phyloP scores from a whole-genome alignment of 2,888 invertebrate genomes.

The Nymphalis urticae region DNA sequence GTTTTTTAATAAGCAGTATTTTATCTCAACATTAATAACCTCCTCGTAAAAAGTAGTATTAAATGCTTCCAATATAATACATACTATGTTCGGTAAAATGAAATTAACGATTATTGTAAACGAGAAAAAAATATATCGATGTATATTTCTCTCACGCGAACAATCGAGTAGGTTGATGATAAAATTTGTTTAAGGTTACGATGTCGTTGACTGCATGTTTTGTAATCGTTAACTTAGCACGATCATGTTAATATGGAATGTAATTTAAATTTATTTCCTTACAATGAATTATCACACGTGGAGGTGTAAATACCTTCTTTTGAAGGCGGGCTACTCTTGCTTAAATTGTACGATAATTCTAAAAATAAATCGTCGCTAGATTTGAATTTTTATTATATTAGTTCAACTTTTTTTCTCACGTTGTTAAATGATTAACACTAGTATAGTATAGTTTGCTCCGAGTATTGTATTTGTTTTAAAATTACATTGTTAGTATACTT shows the following conservation, averaged over 20 bases:
- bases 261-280: conserved; percentile 23
- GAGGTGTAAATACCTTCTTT: conserved; percentile 8
- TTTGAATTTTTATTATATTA: not conserved
- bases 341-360: not conserved
- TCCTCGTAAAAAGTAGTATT: no score
- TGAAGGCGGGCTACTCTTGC: not conserved
- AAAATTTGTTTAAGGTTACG: conserved; percentile 27
- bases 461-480: no score
- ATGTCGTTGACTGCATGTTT: conserved; percentile 25
- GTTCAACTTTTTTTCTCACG: not conserved
- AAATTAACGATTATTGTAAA: not conserved
- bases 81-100: not conserved
- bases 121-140: not conserved
- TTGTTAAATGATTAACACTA: not conserved
- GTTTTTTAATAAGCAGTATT: no score
- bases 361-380: not conserved
- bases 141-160: conserved; percentile 9
- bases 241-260: conserved; percentile 5
- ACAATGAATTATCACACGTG: conserved; percentile 4
- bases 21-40: no score
- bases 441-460: no score
- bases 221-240: conserved; percentile 24
- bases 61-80: no score
- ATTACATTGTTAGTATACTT: no score
- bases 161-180: conserved; percentile 10